These are phyloP conservation scores for Passerculus sandwichensis DNA, from an alignment of 2,797 vertebrate species.

Conservation along the genomic window DNA sequence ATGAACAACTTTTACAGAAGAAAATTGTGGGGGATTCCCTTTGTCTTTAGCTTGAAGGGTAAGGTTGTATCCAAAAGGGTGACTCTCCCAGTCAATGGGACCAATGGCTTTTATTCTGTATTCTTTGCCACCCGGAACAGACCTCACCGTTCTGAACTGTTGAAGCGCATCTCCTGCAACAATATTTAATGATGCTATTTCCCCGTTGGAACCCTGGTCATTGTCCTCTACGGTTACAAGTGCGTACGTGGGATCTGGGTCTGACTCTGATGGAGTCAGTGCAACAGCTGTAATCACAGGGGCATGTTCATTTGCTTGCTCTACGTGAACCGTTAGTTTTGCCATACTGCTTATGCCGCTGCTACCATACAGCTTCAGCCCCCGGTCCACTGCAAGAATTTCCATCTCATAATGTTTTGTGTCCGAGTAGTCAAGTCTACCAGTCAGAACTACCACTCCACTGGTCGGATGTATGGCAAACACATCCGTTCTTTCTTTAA, in stretches of 20 bases:
- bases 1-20: slow-evolving; percentile 89
- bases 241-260: slow-evolving; percentile 90
- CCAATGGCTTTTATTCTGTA: slow-evolving; percentile 92
- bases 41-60: slow-evolving; percentile 98
- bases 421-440: slow-evolving; percentile 89
- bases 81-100: slow-evolving; percentile 90
- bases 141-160: slow-evolving; percentile 90
- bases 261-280: slow-evolving; percentile 83
- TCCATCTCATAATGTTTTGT: slow-evolving; percentile 90
- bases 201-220: slow-evolving; percentile 92
- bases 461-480: slow-evolving; percentile 98
- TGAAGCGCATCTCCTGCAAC: slow-evolving; percentile 92
- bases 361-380: slow-evolving; percentile 96
- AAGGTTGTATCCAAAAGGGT: slow-evolving; percentile 94
- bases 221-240: slow-evolving; percentile 91
- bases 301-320: slow-evolving; percentile 91
- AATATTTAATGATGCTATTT: slow-evolving; percentile 92
- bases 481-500: slow-evolving; percentile 93
- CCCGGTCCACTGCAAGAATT: slow-evolving; percentile 94
- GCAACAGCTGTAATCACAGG: slow-evolving; percentile 88
- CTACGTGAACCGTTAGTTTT: slow-evolving; percentile 88
- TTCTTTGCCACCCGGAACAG: slow-evolving; percentile 91
- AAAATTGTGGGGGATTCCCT: slow-evolving; percentile 92
- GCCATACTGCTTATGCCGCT: slow-evolving; percentile 99
- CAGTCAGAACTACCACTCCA: slow-evolving; percentile 91